Base-by-base conservation (phyloP, 2,888 invertebrate genomes). In the Hyposoter didymator region DNA sequence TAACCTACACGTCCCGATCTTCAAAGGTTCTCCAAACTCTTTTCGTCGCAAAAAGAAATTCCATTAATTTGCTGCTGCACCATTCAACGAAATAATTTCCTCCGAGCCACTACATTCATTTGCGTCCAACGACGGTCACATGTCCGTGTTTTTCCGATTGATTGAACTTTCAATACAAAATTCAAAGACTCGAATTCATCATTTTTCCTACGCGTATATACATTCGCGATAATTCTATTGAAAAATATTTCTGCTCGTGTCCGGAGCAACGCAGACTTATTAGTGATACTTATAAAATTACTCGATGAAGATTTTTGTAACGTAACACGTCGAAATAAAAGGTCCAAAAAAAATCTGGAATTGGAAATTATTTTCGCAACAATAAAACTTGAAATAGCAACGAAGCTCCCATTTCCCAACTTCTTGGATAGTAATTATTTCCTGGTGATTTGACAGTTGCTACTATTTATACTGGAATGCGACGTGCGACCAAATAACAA, bases 151-250 rank as follows among this genome's bases (percentile, higher is more conserved):
- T 39, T 39, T 39, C 22, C 19, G 19, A 19, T 78, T 82, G 75
- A 78, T 28, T 55, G n/a, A 82, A 47, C 19, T 14, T 32, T 62
- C 28, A 3, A 62, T 39, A n/a, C 49, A 43, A 32, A 43, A 19
- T 80, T 80, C 81, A 82, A 86, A 19, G 70, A 62, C 55, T 78
- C 52, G 49, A 69, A 64, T 49, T n/a, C 70, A 75, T 49, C 59
- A 64, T 39, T 69, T 55, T 19, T 69, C 35, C 22, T 32, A n/a
- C 1, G 72, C 39, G 39, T 39, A 39, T 52, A 55, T 10, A n/a
- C n/a, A 39, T 72, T 72, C 14, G 69, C 49, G 74, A 59, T 59
- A 75, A 72, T 52, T 67, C 45, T 67, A 82, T 82, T 79, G 69
- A 70, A 76, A 78, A 64, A 67, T 64, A 82, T 64, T 59, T 72